Evolutionary conservation across 1,140 invertebrate genomes (phyloP).

Genomic region (Bombus fervidus): DNA sequence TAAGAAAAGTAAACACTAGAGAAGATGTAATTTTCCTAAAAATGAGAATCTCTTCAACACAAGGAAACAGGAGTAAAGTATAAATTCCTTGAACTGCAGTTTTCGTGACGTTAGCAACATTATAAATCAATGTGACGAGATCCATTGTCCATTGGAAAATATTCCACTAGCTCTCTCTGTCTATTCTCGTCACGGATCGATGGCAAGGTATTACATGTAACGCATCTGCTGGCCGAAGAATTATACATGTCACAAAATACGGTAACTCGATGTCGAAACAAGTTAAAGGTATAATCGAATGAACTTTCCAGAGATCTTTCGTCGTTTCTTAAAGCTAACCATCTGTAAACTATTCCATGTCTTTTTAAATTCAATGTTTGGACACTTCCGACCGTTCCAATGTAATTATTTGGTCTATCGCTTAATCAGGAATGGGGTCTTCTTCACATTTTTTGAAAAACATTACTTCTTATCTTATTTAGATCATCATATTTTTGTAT

Average conservation of each 20-base stretch:
- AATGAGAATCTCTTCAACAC: background rate
- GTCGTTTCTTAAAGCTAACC: background rate
- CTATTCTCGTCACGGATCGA: slow-evolving; percentile 26
- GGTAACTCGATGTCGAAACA: background rate
- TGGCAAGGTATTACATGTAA: background rate
- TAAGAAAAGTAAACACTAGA: too few species aligned
- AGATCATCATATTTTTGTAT: background rate
- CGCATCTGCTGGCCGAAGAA: background rate
- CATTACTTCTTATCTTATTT: background rate
- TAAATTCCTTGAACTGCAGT: background rate
- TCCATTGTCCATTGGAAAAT: slow-evolving; percentile 21
- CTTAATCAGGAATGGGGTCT: background rate
- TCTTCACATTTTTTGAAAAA: too few species aligned
- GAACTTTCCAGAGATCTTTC: background rate
- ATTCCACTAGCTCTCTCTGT: slow-evolving; percentile 16
- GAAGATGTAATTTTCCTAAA: too few species aligned
- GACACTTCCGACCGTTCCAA: background rate
- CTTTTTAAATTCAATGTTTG: background rate
- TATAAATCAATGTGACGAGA: slow-evolving; percentile 19
- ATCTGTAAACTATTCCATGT: too few species aligned
- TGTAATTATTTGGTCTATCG: slow-evolving; percentile 17
- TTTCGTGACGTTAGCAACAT: background rate
- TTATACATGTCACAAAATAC: background rate
- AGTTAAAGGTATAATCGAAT: background rate
- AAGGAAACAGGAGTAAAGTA: background rate